Conservation (phyloP, 2,113 vertebrate genomes). For the Bubalus kerabau region DNA sequence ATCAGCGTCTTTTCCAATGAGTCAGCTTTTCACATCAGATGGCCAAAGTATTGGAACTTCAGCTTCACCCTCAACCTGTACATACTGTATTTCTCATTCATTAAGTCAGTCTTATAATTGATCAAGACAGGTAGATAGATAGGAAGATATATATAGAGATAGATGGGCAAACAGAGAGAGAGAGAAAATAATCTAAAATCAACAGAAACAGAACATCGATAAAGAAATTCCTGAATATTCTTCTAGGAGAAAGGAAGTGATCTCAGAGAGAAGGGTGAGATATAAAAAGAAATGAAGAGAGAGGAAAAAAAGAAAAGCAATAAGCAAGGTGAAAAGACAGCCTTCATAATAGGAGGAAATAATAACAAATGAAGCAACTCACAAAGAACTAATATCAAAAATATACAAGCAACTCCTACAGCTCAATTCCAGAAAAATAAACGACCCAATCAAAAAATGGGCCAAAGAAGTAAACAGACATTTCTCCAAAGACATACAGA, state of each 20-base stretch:
- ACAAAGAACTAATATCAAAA: too few relatives aligned
- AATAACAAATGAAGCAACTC: too few relatives aligned
- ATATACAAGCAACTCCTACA: too few relatives aligned
- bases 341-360: too few relatives aligned
- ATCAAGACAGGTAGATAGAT: neutral
- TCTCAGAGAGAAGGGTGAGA: neutral
- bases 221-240: neutral
- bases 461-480: too few relatives aligned
- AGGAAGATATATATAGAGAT: neutral
- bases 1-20: neutral
- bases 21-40: neutral
- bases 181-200: neutral
- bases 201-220: neutral
- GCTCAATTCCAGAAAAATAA: too few relatives aligned
- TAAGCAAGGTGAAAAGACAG: too few relatives aligned
- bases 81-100: neutral
- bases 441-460: too few relatives aligned
- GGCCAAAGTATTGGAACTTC: neutral
- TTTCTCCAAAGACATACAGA: too few relatives aligned
- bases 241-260: neutral
- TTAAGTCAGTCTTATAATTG: neutral
- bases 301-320: neutral
- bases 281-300: neutral
- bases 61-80: neutral
- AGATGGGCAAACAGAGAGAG: neutral